Percentiles rank a stretch among this genome's conserved stretches.
Conservation (phyloP, 2,888 invertebrate species). For the Eumerus sabulonum region DNA sequence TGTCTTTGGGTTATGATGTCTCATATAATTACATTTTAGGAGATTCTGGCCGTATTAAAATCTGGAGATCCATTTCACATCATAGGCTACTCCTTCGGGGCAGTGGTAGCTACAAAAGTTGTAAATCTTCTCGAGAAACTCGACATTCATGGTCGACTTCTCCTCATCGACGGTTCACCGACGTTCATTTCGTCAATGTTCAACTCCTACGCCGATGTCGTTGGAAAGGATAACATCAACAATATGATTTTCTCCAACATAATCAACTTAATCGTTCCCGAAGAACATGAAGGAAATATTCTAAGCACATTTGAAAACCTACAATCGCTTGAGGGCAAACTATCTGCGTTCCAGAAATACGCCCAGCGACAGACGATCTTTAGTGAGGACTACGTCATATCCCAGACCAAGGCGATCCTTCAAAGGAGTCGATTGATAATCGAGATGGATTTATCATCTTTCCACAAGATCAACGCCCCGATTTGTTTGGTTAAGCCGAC, state of each 20-base stretch:
- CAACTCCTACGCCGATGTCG: slow-evolving; percentile 70
- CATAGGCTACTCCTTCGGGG: slow-evolving; percentile 94
- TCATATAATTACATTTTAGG: slow-evolving; percentile 77
- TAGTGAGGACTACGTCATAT: slow-evolving; percentile 77
- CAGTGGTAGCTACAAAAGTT: slow-evolving; percentile 87
- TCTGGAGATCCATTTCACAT: slow-evolving; percentile 84
- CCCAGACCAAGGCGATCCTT: slow-evolving; percentile 78
- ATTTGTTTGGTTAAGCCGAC: slow-evolving; percentile 84
- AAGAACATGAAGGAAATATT: slow-evolving; percentile 73
- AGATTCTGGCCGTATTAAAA: slow-evolving; percentile 81
- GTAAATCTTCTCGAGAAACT: slow-evolving; percentile 85
- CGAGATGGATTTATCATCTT: slow-evolving; percentile 78
- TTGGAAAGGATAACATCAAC: slow-evolving; percentile 74
- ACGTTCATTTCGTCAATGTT: slow-evolving; percentile 82
- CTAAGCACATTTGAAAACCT: slow-evolving; percentile 79
- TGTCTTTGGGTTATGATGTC: not conserved
- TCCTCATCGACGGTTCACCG: slow-evolving; percentile 91
- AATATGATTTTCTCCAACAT: slow-evolving; percentile 74
- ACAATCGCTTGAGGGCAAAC: slow-evolving; percentile 81
- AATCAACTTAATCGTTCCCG: slow-evolving; percentile 74
- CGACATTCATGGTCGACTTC: slow-evolving; percentile 83
- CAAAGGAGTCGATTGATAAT: slow-evolving; percentile 81
- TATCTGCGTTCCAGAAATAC: slow-evolving; percentile 80
- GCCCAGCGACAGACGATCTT: slow-evolving; percentile 77
- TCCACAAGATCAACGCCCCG: slow-evolving; percentile 80